Conservation (phyloP, 2,797 vertebrate species). For the Orestias chungarensis region DNA sequence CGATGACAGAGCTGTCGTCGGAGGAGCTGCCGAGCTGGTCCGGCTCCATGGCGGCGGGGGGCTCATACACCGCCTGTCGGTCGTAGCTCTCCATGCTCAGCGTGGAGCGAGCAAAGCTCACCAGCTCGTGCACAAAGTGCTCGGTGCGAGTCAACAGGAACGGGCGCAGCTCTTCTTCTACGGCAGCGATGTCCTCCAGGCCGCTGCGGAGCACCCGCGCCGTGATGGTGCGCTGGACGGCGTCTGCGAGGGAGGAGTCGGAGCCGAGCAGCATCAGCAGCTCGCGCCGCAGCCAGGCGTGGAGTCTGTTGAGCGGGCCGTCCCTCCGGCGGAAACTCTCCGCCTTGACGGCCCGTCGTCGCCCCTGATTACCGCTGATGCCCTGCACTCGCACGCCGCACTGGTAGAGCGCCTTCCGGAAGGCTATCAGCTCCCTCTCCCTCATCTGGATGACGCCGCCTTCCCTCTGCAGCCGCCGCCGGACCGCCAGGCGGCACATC, state of each 20-base stretch:
- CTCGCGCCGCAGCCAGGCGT: slow-evolving; percentile 89
- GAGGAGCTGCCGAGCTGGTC: slow-evolving; percentile 72
- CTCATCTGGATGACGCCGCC: slow-evolving; percentile 80
- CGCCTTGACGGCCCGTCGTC: slow-evolving; percentile 82
- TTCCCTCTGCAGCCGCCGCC: slow-evolving; percentile 77
- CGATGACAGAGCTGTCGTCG: slow-evolving; percentile 85
- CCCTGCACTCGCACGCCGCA: slow-evolving; percentile 82
- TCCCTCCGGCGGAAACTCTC: slow-evolving; percentile 85
- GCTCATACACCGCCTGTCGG: slow-evolving; percentile 87
- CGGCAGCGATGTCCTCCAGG: slow-evolving; percentile 81
- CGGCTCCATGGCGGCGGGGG: slow-evolving; percentile 78
- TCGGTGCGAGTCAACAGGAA: slow-evolving; percentile 88
- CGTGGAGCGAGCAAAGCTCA: slow-evolving; percentile 87
- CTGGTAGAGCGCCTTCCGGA: slow-evolving; percentile 88
- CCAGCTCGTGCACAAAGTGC: slow-evolving; percentile 91
- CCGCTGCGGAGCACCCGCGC: slow-evolving; percentile 84
- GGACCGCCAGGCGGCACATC: slow-evolving; percentile 77
- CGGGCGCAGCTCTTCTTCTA: slow-evolving; percentile 86
- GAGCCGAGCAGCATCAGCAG: slow-evolving; percentile 87
- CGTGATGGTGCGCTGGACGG: slow-evolving; percentile 89
- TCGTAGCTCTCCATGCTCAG: slow-evolving; percentile 89
- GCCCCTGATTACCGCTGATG: slow-evolving; percentile 57
- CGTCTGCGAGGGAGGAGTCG: slow-evolving; percentile 83
- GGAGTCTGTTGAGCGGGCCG: slow-evolving; percentile 83
- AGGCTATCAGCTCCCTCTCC: slow-evolving; percentile 85